phyloP scores from a whole-genome alignment of 2,113 vertebrate genomes.

The Scytalopus superciliaris region DNA sequence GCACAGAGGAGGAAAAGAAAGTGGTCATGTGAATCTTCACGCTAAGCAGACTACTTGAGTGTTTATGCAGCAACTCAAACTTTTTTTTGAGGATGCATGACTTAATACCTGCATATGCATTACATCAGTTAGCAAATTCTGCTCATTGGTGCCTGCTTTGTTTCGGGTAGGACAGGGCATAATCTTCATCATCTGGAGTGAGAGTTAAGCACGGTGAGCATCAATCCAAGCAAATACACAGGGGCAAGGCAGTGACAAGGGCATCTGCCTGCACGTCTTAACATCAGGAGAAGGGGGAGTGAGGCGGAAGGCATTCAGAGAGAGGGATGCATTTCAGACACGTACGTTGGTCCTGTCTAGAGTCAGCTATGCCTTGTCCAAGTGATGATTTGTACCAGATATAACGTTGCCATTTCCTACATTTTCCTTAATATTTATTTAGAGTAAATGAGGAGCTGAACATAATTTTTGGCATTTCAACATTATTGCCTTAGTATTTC shows the following conservation, averaged over 20 bases:
- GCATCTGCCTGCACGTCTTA: constrained; percentile 37
- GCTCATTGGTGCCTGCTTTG: constrained; percentile 45
- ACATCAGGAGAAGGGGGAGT: constrained; percentile 4
- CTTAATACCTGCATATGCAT: constrained; percentile 33
- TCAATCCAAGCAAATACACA: not conserved
- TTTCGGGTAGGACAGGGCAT: not conserved
- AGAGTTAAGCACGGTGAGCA: not conserved
- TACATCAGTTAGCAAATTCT: constrained; percentile 36
- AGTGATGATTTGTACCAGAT: constrained; percentile 8
- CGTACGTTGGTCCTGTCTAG: constrained; percentile 1
- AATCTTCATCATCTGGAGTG: constrained; percentile 45
- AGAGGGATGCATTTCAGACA: constrained; percentile 41
- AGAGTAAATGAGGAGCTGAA: not conserved
- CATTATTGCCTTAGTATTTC: not conserved
- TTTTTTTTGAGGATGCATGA: not conserved
- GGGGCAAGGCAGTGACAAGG: constrained; percentile 16
- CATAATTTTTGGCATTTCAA: not conserved
- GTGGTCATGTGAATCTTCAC: not conserved
- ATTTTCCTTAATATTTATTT: not conserved
- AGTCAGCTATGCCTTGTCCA: not conserved
- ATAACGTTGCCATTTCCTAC: not conserved
- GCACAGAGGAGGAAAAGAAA: not conserved
- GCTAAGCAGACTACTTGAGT: not conserved
- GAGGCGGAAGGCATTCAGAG: not conserved
- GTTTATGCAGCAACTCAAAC: not conserved